Percentiles rank a stretch among this genome's conserved stretches.
Evolutionary conservation across 2,797 vertebrate genomes (phyloP).

Genomic region (Catostomus latipinnis): DNA sequence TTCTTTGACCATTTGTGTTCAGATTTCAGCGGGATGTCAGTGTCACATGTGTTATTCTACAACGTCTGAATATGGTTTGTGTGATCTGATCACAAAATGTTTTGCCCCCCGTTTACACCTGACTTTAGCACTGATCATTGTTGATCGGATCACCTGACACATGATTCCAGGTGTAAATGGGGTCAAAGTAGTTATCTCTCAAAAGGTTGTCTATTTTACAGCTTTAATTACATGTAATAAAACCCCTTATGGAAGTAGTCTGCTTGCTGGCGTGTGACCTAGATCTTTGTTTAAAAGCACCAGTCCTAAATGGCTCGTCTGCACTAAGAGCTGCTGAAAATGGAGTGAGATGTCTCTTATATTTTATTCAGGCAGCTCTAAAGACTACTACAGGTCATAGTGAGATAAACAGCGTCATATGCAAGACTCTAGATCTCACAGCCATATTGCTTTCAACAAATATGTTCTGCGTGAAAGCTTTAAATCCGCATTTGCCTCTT

Average conservation of each 20-base stretch:
- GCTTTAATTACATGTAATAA: neutral
- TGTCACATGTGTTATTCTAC: too few relatives aligned
- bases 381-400: neutral
- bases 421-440: neutral
- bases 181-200: too few relatives aligned
- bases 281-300: slow-evolving; percentile 21
- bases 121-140: too few relatives aligned
- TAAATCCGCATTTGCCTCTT: neutral
- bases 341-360: slow-evolving; percentile 11
- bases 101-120: too few relatives aligned
- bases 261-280: slow-evolving; percentile 14
- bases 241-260: neutral
- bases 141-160: too few relatives aligned
- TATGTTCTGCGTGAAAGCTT: neutral
- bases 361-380: slow-evolving; percentile 31
- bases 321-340: slow-evolving; percentile 6
- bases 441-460: neutral
- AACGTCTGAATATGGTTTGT: too few relatives aligned
- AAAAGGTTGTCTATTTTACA: neutral
- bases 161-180: too few relatives aligned
- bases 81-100: too few relatives aligned
- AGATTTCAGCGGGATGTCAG: too few relatives aligned
- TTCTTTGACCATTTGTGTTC: too few relatives aligned
- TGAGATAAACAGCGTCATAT: neutral
- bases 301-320: too few relatives aligned